These are phyloP conservation scores for Lophotriccus pileatus DNA, from an alignment of 2,797 vertebrate species.

Conservation along the genomic window DNA sequence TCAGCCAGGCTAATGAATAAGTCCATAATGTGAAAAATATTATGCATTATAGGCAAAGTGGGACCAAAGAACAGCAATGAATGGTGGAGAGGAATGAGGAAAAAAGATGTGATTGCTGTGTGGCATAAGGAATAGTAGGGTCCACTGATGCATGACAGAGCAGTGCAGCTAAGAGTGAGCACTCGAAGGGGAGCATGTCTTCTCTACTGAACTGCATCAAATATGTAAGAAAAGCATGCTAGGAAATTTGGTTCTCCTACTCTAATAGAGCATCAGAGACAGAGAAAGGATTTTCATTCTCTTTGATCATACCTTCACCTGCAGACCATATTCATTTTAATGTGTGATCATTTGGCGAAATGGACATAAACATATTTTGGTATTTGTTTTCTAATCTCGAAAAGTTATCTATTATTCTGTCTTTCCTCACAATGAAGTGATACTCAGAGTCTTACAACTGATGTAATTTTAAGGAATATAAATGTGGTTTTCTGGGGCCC, in stretches of 20 bases:
- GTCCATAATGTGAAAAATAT: neutral
- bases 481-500: neutral
- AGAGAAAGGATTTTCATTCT: neutral
- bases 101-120: neutral
- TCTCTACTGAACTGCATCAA: neutral
- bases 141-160: neutral
- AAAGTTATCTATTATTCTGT: neutral
- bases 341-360: neutral
- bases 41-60: neutral
- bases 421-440: neutral
- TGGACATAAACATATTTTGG: neutral
- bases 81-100: neutral
- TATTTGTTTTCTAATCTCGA: neutral
- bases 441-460: neutral
- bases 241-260: neutral
- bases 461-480: neutral
- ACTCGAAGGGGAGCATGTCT: neutral
- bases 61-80: neutral
- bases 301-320: neutral
- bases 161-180: neutral
- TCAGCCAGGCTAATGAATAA: neutral
- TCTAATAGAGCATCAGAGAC: neutral
- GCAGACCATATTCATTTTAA: neutral
- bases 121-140: neutral
- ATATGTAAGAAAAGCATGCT: neutral